Evolutionary conservation across 1,140 invertebrate species (phyloP).

Genomic region (Vanessa tameamea): DNA sequence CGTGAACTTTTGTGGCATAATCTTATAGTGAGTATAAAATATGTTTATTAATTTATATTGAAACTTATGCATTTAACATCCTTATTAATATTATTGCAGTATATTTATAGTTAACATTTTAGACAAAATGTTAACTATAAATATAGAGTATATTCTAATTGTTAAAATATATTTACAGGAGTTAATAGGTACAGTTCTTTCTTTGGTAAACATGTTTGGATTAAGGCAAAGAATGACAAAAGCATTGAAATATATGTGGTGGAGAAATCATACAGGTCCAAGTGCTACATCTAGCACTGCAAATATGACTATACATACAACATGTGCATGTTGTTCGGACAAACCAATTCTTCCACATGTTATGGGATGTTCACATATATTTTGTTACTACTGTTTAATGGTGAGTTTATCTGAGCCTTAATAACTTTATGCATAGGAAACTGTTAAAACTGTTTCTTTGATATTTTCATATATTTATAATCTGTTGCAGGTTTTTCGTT

Average conservation of each 20-base stretch:
- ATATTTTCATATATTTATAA: no score
- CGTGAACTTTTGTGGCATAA: conserved; percentile 85
- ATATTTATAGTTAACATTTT: not conserved
- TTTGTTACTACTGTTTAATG: conserved; percentile 84
- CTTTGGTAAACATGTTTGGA: conserved; percentile 82
- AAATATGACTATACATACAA: conserved; percentile 71
- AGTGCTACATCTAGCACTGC: conserved; percentile 26
- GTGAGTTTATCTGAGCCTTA: conserved; percentile 53
- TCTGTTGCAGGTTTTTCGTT: no score
- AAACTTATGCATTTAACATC: no score
- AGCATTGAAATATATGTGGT: conserved; percentile 70
- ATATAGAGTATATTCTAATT: no score
- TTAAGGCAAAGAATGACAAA: conserved; percentile 73
- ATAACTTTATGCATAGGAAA: no score
- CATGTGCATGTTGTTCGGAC: conserved; percentile 81
- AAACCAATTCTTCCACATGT: conserved; percentile 82
- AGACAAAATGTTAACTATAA: not conserved
- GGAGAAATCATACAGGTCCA: conserved; percentile 49
- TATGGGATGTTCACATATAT: conserved; percentile 84
- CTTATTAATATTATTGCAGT: no score
- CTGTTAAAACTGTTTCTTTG: no score
- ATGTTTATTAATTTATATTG: no score
- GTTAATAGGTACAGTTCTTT: conserved; percentile 81
- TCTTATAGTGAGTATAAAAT: conserved; percentile 81
- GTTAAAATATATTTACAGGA: conserved; percentile 75